Base-by-base conservation (phyloP, 2,888 invertebrate genomes). In the Cantharis flavilabris region DNA sequence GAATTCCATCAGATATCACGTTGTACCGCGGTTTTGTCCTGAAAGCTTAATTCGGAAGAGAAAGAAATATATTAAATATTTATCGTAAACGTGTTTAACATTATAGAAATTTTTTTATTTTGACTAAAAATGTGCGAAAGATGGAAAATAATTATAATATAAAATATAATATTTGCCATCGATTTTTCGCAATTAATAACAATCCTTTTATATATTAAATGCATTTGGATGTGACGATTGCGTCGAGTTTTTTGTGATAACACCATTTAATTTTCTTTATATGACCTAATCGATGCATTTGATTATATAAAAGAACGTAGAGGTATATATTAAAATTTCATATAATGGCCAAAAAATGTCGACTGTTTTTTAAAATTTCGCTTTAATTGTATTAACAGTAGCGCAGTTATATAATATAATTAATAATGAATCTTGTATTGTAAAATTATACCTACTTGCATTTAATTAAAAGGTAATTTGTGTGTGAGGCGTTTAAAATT, bases 311-410 rank as follows among this genome's bases (percentile, higher is more conserved):
- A 67, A 67, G 9, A 18, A 23, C 26, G 4, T 67, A 23, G 9
- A 20, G 20, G n/a, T 23, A 23, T 20, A 20, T 23, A 67, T 23
- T 67, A 67, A 14, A 67, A 67, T 18, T 67, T 67, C 65, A 23
- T 70, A n/a, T 70, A 76, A 77, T 69, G 65, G 75, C 77, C 76
- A 79, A 80, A 80, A 26, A 72, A 63, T 76, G 74, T 76, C 76
- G 79, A 79, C 76, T 76, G 76, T 76, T 76, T 65, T 62, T 49
- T 75, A 76, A 77, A 80, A 63, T 70, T 79, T 76, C 80, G 81
- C 81, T 81, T 78, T 73, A 70, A 70, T 16, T 76, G 70, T 74
- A 72, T 69, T 69, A 73, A 72, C 64, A 78, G 75, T 65, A 78
- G 71, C 65, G 71, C 65, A 75, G 67, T 70, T 71, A 64, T 64